Base-by-base conservation (phyloP, 1,140 invertebrate species). In the Phortica variegata region DNA sequence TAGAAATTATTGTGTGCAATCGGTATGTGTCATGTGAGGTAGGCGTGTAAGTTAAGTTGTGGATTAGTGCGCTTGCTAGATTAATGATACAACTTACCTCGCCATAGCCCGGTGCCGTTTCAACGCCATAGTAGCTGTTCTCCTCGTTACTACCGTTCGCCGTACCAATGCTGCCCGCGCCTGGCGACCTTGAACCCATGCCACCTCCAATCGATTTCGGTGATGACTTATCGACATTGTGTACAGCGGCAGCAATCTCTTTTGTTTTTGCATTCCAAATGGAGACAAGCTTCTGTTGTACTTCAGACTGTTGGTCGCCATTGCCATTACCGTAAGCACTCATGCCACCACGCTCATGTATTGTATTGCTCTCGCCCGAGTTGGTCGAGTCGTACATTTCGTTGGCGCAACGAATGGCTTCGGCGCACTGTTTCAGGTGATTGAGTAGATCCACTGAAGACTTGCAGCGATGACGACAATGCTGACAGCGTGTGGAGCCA, bases 391-490 rank as follows among this genome's bases (percentile, higher is more conserved):
- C 77, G 21, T 60, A 71, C 44, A 69, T 76, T 43, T 76, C 74
- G 51, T 74, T 68, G 38, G 58, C 61, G 10, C 63, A 65, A 60
- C 79, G 80, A 51, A 73, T 79, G 49, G 77, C 78, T 65, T 79
- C 78, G 15, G 77, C 65, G 70, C 89, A 92, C 13, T 81, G 82
- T 73, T 85, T 82, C 61, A 90, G 77, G 65, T 93, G 90, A 44
- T 82, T 76, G 43, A 85, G 78, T 9, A 93, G 80, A 77, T 91
- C 89, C 3, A 82, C 80, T 38, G 87, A 87, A 12, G 86, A 88
- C 75, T 92, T 92, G 70, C 90, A 93, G 50, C 88, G 81, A 62
- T 89, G 88, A 45, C 89, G 82, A 66, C 90, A 93, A 60, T 87
- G 85, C 69, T 91, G 88, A 71, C 91, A 93, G 39, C 90, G 80